Conservation (phyloP, 1,140 invertebrate genomes). For the Macrobrachium nipponense region DNA sequence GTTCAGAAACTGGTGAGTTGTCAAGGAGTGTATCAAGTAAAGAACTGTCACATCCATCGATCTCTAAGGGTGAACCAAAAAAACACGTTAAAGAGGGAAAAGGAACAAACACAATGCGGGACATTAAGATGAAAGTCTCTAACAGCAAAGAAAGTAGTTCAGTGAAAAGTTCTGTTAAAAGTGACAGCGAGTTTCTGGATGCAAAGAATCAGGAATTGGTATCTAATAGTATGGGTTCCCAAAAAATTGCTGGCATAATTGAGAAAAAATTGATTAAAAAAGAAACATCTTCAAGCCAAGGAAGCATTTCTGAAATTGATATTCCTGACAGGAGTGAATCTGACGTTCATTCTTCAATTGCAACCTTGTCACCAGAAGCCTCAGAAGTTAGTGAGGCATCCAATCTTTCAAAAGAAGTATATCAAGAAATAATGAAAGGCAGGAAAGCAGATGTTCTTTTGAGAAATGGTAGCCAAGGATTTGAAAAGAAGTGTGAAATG, state of each 20-base stretch:
- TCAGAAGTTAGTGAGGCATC: conserved; percentile 19
- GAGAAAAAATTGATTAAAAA: not conserved
- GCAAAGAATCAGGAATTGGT: too few relatives aligned
- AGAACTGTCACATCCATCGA: not conserved
- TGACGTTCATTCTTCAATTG: too few relatives aligned
- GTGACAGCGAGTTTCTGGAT: too few relatives aligned
- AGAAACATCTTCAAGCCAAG: too few relatives aligned
- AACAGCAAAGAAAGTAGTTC: not conserved
- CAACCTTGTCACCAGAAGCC: not conserved
- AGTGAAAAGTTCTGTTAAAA: too few relatives aligned
- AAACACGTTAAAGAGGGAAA: not conserved
- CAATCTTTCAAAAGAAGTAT: conserved; percentile 34
- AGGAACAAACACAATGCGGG: conserved; percentile 23
- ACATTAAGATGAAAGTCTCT: conserved; percentile 4
- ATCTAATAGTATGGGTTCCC: not conserved
- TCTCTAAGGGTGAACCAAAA: conserved; percentile 31
- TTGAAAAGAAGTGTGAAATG: not conserved
- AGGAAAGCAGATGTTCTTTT: conserved; percentile 39
- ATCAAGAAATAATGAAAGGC: conserved; percentile 25
- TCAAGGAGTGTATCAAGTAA: not conserved
- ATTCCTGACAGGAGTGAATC: too few relatives aligned
- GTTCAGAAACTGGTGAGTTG: not conserved
- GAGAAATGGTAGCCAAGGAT: not conserved
- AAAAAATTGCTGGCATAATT: not conserved
- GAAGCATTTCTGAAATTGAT: too few relatives aligned